phyloP scores from a whole-genome alignment of 2,797 vertebrate genomes.

The Scarus forsteni region DNA sequence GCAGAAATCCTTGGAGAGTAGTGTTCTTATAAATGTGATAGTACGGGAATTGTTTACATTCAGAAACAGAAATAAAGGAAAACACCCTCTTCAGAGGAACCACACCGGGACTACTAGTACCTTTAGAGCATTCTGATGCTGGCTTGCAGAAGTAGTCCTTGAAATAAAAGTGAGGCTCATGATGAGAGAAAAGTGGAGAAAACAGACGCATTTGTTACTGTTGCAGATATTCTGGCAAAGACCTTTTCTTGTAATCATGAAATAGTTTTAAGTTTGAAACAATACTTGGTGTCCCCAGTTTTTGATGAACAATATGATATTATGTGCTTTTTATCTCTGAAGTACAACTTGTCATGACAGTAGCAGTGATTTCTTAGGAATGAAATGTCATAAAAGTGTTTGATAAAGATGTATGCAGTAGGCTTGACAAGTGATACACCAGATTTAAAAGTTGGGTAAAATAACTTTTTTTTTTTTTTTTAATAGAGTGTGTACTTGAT shows the following conservation, averaged over 20 bases:
- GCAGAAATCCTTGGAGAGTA: slow-evolving; percentile 1
- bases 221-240: not conserved
- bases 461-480: no score
- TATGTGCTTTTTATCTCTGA: no score
- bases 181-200: not conserved
- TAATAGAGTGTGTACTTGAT: no score
- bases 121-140: not conserved
- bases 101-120: not conserved
- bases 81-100: not conserved
- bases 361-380: no score
- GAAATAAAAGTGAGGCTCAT: not conserved
- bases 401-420: no score
- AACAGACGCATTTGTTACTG: not conserved
- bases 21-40: not conserved
- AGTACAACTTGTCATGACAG: no score
- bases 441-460: no score
- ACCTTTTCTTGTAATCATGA: not conserved
- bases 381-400: no score
- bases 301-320: no score
- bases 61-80: not conserved
- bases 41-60: not conserved
- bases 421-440: no score
- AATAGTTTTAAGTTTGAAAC: not conserved
- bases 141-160: not conserved
- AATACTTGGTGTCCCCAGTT: no score